Base-by-base conservation (phyloP, 2,113 vertebrate species). In the Chascanopsetta lugubris region DNA sequence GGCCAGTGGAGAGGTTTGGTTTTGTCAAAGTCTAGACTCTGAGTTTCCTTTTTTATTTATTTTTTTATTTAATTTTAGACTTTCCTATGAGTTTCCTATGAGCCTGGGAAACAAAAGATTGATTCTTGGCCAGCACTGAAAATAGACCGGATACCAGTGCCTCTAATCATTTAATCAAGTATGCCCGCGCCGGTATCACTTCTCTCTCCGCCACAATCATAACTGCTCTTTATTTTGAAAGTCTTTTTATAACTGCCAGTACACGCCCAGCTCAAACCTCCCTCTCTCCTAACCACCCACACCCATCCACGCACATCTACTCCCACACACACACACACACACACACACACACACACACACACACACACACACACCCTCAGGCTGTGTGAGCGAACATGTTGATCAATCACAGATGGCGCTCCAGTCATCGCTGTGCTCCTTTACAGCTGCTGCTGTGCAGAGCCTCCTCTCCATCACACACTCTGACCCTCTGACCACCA, bases 241-340 rank as follows among this genome's bases (percentile, higher is more conserved):
- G 80, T 80, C 93, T 95, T 94, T 95, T 95, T 95, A 93, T 95
- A 96, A 90, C 87, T 64, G 76, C 43, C 70, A 63, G 79, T 60
- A 91, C 83, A 91, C 86, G 47, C 86, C 85, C 75, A 82, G 45
- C 72, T 75, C 64, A 78, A 55, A 76, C 72, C 73, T 80, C 56
- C 21, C 58, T 25, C 29, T 49, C 47, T 42, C 38, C 38, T 8
- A 42, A 42, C 58, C 17, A 79, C 32, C 32, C 78, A 82, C 87
- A 88, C 91, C 72, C 87, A 74, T 6, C 62, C 82, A 55, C 11
- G 66, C 62, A 53, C 72, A 54, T 71, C 77, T 29, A 76, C 48
- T 82, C 66, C 69, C 43, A 61, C 43, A 59, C 65, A 53, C 72
- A 58, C 76, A 79, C 27, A 77, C 15, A 79, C 32, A 29, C 78